phyloP scores from a whole-genome alignment of 2,888 invertebrate species.

The Lepidochrysops patricia region DNA sequence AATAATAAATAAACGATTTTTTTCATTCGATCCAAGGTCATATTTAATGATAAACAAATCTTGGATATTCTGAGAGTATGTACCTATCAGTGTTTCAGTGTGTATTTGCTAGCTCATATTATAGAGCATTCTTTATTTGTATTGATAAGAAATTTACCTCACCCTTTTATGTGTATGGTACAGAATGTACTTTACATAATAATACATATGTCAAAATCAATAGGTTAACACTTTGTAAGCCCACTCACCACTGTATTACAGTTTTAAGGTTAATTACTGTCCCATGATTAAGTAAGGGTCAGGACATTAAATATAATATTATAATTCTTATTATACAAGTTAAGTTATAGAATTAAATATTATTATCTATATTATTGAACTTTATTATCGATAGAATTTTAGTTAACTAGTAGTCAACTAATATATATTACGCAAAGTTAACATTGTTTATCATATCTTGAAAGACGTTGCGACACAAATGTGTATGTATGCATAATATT shows the following conservation, averaged over 20 bases:
- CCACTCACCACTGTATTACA: background rate
- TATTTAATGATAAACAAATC: too few relatives aligned
- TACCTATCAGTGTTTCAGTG: too few relatives aligned
- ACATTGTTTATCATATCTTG: background rate
- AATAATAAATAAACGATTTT: too few relatives aligned
- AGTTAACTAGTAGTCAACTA: background rate
- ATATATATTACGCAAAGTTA: background rate
- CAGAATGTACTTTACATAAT: too few relatives aligned
- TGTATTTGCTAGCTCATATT: too few relatives aligned
- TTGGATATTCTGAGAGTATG: too few relatives aligned
- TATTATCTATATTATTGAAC: conserved; percentile 3
- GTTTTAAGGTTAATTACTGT: background rate
- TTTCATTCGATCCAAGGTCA: too few relatives aligned
- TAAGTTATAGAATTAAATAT: background rate
- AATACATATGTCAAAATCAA: too few relatives aligned
- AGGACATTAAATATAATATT: background rate
- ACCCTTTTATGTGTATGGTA: too few relatives aligned
- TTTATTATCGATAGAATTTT: background rate
- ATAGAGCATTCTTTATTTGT: too few relatives aligned
- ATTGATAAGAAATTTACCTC: too few relatives aligned
- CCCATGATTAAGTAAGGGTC: background rate
- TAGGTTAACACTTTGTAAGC: background rate
- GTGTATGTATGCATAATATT: background rate
- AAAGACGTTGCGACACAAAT: background rate
- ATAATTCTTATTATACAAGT: background rate